Percentiles rank a stretch among this genome's conserved stretches.
phyloP scores from a whole-genome alignment of 2,113 vertebrate species.

The Ptilorrhoa leucosticta region DNA sequence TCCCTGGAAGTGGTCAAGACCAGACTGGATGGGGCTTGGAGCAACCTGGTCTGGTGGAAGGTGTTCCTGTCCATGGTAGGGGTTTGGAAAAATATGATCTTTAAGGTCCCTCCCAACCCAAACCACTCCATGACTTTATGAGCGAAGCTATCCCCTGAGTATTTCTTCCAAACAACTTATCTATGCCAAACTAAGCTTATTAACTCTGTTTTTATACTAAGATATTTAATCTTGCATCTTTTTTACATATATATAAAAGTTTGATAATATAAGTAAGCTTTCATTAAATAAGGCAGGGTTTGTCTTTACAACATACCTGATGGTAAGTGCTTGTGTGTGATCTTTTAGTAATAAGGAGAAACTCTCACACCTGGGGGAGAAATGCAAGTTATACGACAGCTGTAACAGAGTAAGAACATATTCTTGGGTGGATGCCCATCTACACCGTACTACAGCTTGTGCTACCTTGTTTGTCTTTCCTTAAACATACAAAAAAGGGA shows the following conservation, averaged over 20 bases:
- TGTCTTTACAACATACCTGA: not conserved
- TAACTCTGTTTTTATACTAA: not conserved
- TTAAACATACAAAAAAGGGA: fast-evolving
- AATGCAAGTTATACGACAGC: fast-evolving
- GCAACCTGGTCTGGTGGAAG: not conserved
- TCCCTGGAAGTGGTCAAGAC: not conserved
- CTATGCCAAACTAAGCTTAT: not conserved
- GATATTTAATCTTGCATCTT: not conserved
- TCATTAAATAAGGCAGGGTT: not conserved
- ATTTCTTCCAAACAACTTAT: not conserved
- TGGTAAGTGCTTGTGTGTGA: not conserved
- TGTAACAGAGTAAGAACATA: not conserved
- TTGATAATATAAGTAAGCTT: not conserved
- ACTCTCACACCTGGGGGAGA: not conserved
- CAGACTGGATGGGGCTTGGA: not conserved
- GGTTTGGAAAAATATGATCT: not conserved
- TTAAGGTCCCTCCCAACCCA: not conserved
- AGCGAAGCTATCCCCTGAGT: not conserved
- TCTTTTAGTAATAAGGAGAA: not conserved
- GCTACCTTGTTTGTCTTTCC: not conserved
- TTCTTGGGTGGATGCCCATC: not conserved
- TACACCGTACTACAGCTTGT: fast-evolving
- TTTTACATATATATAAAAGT: not conserved
- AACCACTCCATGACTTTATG: not conserved
- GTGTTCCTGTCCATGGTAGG: fast-evolving